Evolutionary conservation across 2,797 vertebrate species (phyloP).

Genomic region (Distichodus sexfasciatus): DNA sequence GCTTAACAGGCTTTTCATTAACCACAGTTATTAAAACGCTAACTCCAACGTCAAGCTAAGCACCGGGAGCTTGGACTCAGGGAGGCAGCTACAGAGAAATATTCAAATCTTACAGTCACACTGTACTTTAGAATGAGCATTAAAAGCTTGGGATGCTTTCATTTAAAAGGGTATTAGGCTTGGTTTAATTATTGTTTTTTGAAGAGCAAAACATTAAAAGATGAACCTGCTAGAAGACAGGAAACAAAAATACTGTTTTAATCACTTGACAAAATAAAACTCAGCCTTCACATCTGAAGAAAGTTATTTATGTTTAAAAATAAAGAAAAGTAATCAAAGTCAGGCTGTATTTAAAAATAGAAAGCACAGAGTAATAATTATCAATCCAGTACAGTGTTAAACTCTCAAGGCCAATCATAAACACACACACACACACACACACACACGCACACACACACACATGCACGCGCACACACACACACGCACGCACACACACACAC

Average conservation of each 20-base stretch:
- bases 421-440: too few species aligned
- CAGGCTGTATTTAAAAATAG: too few species aligned
- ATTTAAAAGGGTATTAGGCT: constrained; percentile 26
- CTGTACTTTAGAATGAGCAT: not conserved
- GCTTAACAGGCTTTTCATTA: constrained; percentile 79
- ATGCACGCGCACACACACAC: too few species aligned
- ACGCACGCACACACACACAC: too few species aligned
- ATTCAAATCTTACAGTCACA: constrained; percentile 35
- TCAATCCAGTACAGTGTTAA: too few species aligned
- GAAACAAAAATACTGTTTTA: not conserved
- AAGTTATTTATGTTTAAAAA: too few species aligned
- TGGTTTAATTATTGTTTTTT: constrained; percentile 12
- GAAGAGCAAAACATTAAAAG: too few species aligned
- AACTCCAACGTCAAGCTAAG: constrained; percentile 75
- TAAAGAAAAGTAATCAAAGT: too few species aligned
- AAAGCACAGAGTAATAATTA: not conserved
- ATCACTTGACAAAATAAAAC: not conserved
- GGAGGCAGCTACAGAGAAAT: constrained; percentile 33
- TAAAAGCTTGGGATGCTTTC: constrained; percentile 26
- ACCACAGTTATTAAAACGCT: constrained; percentile 64
- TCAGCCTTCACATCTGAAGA: too few species aligned
- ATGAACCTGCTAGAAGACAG: too few species aligned
- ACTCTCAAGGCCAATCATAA: too few species aligned
- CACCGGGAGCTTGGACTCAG: constrained; percentile 67
- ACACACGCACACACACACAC: too few species aligned